phyloP scores from a whole-genome alignment of 1,140 invertebrate genomes.

The Drosophila watanabei region DNA sequence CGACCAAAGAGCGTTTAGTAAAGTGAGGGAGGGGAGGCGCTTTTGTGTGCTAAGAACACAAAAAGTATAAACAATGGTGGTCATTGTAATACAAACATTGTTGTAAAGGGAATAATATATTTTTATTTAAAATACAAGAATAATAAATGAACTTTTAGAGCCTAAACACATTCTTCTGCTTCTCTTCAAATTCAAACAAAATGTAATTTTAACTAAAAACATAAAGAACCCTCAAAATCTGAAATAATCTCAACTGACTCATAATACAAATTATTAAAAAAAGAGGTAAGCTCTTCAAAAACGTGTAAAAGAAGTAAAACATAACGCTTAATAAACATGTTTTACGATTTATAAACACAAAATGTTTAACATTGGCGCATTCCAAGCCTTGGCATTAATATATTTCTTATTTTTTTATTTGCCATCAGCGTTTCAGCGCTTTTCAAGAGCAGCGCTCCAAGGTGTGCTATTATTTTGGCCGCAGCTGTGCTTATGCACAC shows the following conservation, averaged over 20 bases:
- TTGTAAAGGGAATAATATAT: neutral
- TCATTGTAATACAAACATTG: slow-evolving; percentile 5
- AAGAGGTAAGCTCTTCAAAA: neutral
- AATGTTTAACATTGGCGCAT: slow-evolving; percentile 6
- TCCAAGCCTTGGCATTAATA: slow-evolving; percentile 8
- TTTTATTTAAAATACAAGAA: too few species aligned
- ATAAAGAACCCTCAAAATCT: neutral
- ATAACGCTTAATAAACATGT: slow-evolving; percentile 27
- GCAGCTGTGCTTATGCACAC: slow-evolving; percentile 25
- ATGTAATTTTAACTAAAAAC: neutral
- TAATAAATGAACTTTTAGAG: too few species aligned
- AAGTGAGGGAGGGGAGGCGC: neutral
- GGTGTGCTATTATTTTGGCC: slow-evolving; percentile 27
- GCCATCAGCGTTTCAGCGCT: slow-evolving; percentile 10
- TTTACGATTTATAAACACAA: slow-evolving; percentile 40
- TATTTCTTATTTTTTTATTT: slow-evolving; percentile 22
- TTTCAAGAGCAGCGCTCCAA: slow-evolving; percentile 27
- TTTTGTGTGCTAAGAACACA: slow-evolving; percentile 29
- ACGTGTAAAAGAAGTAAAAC: slow-evolving; percentile 8
- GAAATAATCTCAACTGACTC: slow-evolving; percentile 3
- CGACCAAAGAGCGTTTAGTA: slow-evolving; percentile 6
- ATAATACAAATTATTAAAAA: slow-evolving; percentile 4
- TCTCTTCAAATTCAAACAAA: neutral
- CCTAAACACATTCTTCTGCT: neutral
- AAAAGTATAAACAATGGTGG: slow-evolving; percentile 1